Base-by-base conservation (phyloP, 2,797 vertebrate species). In the Denticeps clupeoides region DNA sequence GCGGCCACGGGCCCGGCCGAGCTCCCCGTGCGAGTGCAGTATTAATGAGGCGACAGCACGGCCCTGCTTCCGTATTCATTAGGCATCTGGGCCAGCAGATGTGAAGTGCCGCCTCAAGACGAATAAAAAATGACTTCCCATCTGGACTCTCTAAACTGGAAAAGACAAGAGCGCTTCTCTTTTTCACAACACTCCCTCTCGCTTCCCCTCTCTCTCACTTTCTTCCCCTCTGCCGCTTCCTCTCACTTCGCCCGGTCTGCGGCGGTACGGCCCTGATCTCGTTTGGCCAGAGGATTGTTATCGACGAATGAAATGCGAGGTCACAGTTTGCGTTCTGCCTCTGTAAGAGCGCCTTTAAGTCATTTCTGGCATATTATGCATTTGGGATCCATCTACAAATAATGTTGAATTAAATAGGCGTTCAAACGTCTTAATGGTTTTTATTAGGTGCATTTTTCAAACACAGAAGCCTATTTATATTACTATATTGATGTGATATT, bases 51-150 rank as follows among this genome's bases (percentile, higher is more conserved):
- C 79, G 71, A 78, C 79, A 80, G 76, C 78, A 61, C 72, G 72
- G 75, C 66, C 58, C 71, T 67, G 75, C 68, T 77, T 70, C 72
- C 57, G 78, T 78, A 84, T 82, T 83, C 80, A 80, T 83, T 81
- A 81, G 74, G 64, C 83, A 86, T 83, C 83, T 86, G 84, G 79
- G 65, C 70, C 53, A 69, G 62, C 85, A 87, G 82, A 85, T 84
- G 82, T 82, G 84, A 73, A 71, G 76, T 72, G 80, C 64, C 65
- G 78, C 79, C 81, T 68, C 78, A 82, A 83, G 82, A 80, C 77
- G 78, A 76, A 76, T 81, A 81, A 83, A 81, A 81, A 82, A 81
- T 80, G 63, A 76, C 82, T 81, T 75, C 77, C 82, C 83, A 83
- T 84, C 83, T 85, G 80, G 82, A 81, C 55, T 77, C 70, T 59